phyloP scores from a whole-genome alignment of 2,113 vertebrate genomes.

The Elaphurus davidianus region DNA sequence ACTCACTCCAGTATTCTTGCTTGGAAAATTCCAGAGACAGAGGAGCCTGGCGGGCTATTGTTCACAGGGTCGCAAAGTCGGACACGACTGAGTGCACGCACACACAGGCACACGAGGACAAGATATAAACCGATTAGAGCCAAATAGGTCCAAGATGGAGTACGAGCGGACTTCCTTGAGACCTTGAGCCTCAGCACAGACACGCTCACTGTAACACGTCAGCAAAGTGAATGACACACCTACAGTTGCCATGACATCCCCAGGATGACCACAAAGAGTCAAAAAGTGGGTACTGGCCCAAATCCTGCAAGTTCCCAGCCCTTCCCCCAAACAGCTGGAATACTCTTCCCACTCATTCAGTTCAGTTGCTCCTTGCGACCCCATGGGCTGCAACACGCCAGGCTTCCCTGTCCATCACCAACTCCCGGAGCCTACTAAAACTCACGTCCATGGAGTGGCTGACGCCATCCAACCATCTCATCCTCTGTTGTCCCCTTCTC shows the following conservation, averaged over 20 bases:
- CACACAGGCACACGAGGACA: background rate
- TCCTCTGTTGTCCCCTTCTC: background rate
- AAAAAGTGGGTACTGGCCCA: background rate
- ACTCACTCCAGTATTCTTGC: background rate
- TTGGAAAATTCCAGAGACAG: background rate
- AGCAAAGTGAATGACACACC: background rate
- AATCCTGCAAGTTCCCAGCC: background rate
- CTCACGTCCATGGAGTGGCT: background rate
- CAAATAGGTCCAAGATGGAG: background rate
- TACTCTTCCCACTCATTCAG: background rate
- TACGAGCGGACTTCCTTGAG: background rate
- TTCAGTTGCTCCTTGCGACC: background rate
- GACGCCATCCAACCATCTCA: background rate
- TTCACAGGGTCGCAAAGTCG: background rate
- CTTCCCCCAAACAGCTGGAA: background rate
- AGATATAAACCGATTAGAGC: background rate
- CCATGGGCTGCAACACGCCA: fast-evolving
- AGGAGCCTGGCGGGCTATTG: background rate
- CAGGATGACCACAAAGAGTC: background rate
- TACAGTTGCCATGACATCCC: background rate
- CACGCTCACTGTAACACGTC: background rate
- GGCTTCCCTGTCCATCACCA: background rate
- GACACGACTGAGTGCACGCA: background rate
- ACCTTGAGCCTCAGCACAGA: background rate
- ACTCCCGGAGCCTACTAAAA: background rate